These are phyloP conservation scores for Hyaena hyaena DNA, from an alignment of 2,113 vertebrate species.

Conservation along the genomic window DNA sequence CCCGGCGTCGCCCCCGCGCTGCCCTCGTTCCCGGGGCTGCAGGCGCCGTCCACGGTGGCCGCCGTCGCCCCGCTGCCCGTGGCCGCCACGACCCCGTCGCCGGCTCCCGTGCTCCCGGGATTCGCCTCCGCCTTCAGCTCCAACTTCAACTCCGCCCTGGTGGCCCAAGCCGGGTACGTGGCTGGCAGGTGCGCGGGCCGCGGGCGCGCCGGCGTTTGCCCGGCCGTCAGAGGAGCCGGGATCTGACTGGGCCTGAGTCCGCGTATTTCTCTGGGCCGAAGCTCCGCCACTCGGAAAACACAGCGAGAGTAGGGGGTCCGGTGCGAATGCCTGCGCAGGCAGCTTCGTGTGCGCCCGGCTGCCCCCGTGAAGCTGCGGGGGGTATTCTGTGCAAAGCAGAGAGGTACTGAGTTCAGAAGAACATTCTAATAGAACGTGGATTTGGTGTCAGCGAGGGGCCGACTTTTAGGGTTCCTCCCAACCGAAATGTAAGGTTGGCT, in stretches of 20 bases:
- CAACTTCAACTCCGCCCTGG: slow-evolving; percentile 95
- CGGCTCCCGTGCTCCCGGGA: slow-evolving; percentile 94
- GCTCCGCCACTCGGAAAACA: neutral
- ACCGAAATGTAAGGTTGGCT: neutral
- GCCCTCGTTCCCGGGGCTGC: slow-evolving; percentile 94
- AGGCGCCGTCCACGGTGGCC: slow-evolving; percentile 91
- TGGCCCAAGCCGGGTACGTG: slow-evolving; percentile 91
- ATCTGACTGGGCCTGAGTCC: neutral
- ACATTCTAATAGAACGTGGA: neutral
- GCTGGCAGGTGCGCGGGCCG: slow-evolving; percentile 19
- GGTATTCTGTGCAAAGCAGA: neutral
- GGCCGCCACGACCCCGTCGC: slow-evolving; percentile 89
- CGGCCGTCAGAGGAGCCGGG: neutral
- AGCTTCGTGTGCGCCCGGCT: too few species aligned
- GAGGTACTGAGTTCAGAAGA: neutral
- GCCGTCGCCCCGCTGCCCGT: slow-evolving; percentile 92
- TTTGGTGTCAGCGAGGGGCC: neutral
- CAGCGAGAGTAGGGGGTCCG: neutral
- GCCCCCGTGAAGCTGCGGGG: too few species aligned
- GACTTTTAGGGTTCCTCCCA: neutral
- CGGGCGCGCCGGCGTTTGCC: too few species aligned
- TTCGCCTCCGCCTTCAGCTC: slow-evolving; percentile 98
- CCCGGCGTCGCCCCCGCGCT: slow-evolving; percentile 92
- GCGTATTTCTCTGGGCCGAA: neutral
- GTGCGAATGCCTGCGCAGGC: neutral